Evolutionary conservation across 2,888 invertebrate species (phyloP).

Genomic region (Agrotis ipsilon): DNA sequence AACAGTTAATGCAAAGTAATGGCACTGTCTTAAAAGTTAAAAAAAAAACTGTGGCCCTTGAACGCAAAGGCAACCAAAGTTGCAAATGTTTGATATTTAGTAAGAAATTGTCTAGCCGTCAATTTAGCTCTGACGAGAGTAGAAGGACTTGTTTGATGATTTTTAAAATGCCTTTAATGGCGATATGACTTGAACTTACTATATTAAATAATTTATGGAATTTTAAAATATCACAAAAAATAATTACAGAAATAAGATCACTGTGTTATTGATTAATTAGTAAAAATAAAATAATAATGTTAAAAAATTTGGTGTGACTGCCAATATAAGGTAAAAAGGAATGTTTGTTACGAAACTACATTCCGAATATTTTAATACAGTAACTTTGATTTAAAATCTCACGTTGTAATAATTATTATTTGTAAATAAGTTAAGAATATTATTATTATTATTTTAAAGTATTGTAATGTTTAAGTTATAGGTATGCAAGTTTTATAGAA

Average conservation of each 20-base stretch:
- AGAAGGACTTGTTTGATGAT: too few species aligned
- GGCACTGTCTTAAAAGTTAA: too few species aligned
- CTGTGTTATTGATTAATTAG: slow-evolving; percentile 6
- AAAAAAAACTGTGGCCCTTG: too few species aligned
- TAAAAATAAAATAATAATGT: too few species aligned
- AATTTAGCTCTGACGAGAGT: too few species aligned
- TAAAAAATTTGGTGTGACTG: slow-evolving; percentile 2
- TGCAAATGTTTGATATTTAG: too few species aligned
- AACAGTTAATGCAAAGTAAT: too few species aligned
- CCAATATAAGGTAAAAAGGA: slow-evolving; percentile 34
- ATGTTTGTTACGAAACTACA: slow-evolving; percentile 52
- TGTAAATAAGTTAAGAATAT: slow-evolving; percentile 60
- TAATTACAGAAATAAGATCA: not conserved
- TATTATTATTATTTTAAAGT: slow-evolving; percentile 42
- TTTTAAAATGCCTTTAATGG: too few species aligned
- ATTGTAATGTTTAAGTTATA: slow-evolving; percentile 43
- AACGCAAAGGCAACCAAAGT: too few species aligned
- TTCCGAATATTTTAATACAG: slow-evolving; percentile 50
- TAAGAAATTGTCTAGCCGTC: too few species aligned
- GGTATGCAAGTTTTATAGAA: slow-evolving; percentile 62
- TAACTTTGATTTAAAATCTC: slow-evolving; percentile 55
- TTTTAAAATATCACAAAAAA: slow-evolving; percentile 27
- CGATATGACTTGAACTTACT: not conserved
- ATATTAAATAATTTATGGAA: not conserved
- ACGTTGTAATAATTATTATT: slow-evolving; percentile 48